Base-by-base conservation (phyloP, 2,113 vertebrate species). In the Caracal caracal region DNA sequence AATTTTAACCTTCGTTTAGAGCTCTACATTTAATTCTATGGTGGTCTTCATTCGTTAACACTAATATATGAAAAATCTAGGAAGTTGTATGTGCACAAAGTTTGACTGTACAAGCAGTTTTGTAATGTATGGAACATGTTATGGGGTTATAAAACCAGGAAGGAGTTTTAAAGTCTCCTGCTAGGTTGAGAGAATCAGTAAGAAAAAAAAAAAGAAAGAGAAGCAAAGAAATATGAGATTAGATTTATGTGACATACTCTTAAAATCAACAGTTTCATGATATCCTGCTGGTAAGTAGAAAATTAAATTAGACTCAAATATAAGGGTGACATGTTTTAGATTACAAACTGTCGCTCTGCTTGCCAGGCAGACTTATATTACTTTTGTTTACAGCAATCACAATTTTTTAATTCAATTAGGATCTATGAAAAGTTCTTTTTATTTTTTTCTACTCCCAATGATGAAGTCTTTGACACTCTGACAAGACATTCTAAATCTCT, bases 251-350 rank as follows among this genome's bases (percentile, higher is more conserved):
- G 70, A 43, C 37, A 94, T 76, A 68, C 61, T 90, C 51, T 95
- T 81, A 88, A 90, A 95, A 96, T 97, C 75, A 92, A 89, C 78
- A 93, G 37, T 75, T 97, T 97, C 88, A 95, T 81, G 33, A 83
- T 96, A 91, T 43, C 56, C 33, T 94, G 40, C 51, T 96, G 68
- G 66, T 96, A 87, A 30, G 37, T 13, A 13, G 11, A 93, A 97
- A 93, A 92, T 92, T 96, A 87, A 82, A 97, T 93, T 96, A 88
- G n/a, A 78, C 15, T 96, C 61, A 95, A 83, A 96, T 96, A 73
- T 81, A 83, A 90, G 6, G 40, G 37, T 97, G 93, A 89, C 79
- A 94, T 96, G 86, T 95, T 97, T 95, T 93, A 86, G 73, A 93
- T 90, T 83, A 89, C 75, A 61, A 95, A 73, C 35, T 94, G 68